Conservation (phyloP, 2,113 vertebrate species). For the Nothoprocta pentlandii region DNA sequence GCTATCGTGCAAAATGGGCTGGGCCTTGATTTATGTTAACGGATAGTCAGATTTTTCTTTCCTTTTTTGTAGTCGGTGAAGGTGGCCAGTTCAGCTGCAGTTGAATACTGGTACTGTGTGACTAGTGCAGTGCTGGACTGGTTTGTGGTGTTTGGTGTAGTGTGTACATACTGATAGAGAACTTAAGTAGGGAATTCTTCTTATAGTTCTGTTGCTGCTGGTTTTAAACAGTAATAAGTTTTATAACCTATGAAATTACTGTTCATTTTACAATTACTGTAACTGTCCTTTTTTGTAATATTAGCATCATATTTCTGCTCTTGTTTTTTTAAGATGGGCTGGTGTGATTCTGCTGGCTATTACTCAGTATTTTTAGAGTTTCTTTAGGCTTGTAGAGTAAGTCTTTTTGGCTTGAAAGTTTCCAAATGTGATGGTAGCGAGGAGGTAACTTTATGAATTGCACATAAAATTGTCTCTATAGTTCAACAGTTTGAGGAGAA, state of each 20-base stretch:
- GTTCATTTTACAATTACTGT: not conserved
- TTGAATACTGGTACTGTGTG: not conserved
- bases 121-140: not conserved
- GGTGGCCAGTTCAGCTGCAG: not conserved
- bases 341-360: not conserved
- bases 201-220: not conserved
- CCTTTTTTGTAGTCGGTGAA: constrained; percentile 14
- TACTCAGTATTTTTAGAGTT: not conserved
- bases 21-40: not conserved
- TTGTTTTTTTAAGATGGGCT: not conserved
- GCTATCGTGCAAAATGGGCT: not conserved
- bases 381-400: not conserved
- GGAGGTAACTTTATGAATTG: not conserved
- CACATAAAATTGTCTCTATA: not conserved
- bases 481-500: not conserved
- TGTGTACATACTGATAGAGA: not conserved
- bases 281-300: not conserved
- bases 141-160: not conserved
- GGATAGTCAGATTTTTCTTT: constrained; percentile 26
- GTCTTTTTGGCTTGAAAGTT: not conserved
- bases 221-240: not conserved
- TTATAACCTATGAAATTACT: not conserved
- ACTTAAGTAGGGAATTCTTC: not conserved
- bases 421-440: not conserved
- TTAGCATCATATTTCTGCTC: not conserved